Evolutionary conservation across 2,113 vertebrate species (phyloP).

Genomic region (Hemichromis elongatus): DNA sequence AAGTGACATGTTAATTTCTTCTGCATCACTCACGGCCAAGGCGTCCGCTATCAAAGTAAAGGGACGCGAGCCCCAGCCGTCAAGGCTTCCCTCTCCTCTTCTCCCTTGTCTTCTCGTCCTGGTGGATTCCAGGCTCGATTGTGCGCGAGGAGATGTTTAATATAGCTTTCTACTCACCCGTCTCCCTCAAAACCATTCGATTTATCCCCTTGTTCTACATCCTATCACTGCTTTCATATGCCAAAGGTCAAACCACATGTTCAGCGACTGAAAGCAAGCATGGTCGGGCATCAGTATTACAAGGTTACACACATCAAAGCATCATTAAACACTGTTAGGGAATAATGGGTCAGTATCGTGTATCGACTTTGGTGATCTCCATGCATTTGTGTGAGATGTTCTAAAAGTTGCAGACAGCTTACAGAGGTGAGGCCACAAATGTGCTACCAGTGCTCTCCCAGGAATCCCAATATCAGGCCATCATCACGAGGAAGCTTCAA

Average conservation of each 20-base stretch:
- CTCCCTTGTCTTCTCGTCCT: neutral
- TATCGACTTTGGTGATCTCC: neutral
- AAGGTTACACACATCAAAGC: neutral
- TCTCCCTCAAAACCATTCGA: neutral
- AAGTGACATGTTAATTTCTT: conserved; percentile 82
- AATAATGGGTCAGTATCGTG: neutral
- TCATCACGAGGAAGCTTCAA: neutral
- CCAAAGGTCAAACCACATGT: neutral
- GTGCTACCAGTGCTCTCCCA: neutral
- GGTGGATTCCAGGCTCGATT: neutral
- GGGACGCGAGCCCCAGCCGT: conserved; percentile 45
- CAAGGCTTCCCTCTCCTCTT: conserved; percentile 13
- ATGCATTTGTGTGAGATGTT: neutral
- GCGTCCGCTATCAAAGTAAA: conserved; percentile 65
- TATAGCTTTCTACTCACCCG: neutral
- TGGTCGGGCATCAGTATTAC: neutral
- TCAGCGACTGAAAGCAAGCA: neutral
- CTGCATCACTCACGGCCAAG: conserved; percentile 73
- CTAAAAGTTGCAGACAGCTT: neutral
- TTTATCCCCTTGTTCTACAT: neutral
- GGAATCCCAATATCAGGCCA: neutral
- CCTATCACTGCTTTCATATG: neutral
- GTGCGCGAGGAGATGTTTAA: conserved; percentile 27
- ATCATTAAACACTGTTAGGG: neutral
- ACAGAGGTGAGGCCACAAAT: neutral